phyloP scores from a whole-genome alignment of 1,140 invertebrate species.

The Bombus terrestris region DNA sequence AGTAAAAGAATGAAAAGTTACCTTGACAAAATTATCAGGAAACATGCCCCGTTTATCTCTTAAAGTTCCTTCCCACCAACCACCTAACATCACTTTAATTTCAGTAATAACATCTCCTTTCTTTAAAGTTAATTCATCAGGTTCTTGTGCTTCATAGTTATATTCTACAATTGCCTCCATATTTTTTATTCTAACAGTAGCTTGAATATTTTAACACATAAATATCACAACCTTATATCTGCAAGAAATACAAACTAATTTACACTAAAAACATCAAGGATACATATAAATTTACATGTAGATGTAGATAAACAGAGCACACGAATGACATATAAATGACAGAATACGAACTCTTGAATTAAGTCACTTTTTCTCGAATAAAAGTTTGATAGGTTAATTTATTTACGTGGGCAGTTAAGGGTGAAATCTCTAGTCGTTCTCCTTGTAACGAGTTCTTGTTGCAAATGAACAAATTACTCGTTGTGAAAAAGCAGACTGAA shows the following conservation, averaged over 20 bases:
- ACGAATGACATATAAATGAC: not conserved
- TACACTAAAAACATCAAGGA: not conserved
- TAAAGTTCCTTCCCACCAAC: conserved; percentile 98
- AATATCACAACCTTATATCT: conserved; percentile 47
- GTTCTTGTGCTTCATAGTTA: conserved; percentile 90
- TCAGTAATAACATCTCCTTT: conserved; percentile 95
- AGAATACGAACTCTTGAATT: not conserved
- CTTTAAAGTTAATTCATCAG: conserved; percentile 92
- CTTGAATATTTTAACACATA: conserved; percentile 27
- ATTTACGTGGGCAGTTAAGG: not conserved
- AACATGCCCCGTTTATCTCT: conserved; percentile 96
- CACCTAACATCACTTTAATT: conserved; percentile 92
- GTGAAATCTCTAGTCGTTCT: conserved; percentile 7
- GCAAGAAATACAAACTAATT: conserved; percentile 1
- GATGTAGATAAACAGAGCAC: not conserved
- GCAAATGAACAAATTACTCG: conserved; percentile 19
- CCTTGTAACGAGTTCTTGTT: conserved; percentile 2
- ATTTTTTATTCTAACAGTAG: conserved; percentile 30
- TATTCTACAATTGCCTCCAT: conserved; percentile 91
- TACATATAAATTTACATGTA: not conserved
- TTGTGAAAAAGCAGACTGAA: conserved; percentile 34
- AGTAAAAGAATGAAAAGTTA: conserved; percentile 69
- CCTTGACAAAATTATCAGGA: conserved; percentile 97
- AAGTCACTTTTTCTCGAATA: not conserved
- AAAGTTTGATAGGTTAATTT: not conserved